Evolutionary conservation across 2,113 vertebrate genomes (phyloP).

Genomic region (Odobenus rosmarus): DNA sequence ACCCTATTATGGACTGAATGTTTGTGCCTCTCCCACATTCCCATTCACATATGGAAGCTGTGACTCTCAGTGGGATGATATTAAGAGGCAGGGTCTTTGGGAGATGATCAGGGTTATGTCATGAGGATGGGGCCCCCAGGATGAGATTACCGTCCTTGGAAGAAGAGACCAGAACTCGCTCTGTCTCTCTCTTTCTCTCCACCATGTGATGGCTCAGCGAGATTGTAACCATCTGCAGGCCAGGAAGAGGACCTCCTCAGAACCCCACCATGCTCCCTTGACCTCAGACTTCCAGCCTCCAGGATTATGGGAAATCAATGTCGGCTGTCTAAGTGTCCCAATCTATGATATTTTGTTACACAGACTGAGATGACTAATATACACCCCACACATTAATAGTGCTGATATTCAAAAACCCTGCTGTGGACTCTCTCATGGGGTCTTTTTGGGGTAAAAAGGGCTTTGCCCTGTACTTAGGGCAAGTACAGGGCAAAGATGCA

Average conservation of each 20-base stretch:
- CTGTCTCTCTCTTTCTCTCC: background rate
- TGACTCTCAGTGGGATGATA: background rate
- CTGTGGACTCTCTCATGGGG: too few species aligned
- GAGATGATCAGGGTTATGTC: background rate
- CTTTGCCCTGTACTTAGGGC: too few species aligned
- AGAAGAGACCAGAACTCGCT: background rate
- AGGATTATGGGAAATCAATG: background rate
- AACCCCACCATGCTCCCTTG: background rate
- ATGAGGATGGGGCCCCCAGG: background rate
- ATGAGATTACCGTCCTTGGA: background rate
- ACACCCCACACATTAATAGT: background rate
- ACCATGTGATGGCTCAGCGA: background rate
- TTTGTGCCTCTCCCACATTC: background rate
- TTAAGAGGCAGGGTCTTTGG: background rate
- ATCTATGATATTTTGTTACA: background rate
- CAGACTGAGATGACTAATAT: accelerated
- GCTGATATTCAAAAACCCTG: background rate
- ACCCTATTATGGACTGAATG: too few species aligned
- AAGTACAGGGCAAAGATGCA: background rate
- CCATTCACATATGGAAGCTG: accelerated
- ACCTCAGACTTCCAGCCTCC: background rate
- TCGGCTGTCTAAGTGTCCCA: accelerated
- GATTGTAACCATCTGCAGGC: too few species aligned
- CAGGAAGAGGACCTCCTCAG: background rate
- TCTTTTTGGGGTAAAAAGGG: background rate